A percentile compares a stretch with the other conserved stretches of the same genome.
These are phyloP conservation scores for Reinhardtius hippoglossoides DNA, from an alignment of 2,113 vertebrate genomes.

Conservation along the genomic window DNA sequence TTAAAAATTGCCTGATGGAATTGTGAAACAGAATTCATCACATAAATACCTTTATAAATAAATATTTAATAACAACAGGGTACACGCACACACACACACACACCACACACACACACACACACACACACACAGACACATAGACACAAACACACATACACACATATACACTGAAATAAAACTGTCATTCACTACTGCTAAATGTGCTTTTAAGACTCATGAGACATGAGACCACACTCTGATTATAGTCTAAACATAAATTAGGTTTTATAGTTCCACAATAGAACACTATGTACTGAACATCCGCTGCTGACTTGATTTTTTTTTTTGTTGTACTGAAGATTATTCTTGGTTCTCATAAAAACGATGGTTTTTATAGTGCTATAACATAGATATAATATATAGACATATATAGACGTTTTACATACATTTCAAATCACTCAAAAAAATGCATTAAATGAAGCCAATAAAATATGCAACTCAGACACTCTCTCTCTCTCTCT, in stretches of 20 bases:
- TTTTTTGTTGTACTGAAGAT: neutral
- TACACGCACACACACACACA: conserved; percentile 10
- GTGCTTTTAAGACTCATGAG: conserved; percentile 53
- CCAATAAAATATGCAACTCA: neutral
- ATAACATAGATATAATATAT: no score
- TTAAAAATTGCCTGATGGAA: no score
- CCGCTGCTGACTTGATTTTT: conserved; percentile 22
- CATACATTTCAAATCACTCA: no score
- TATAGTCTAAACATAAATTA: conserved; percentile 60
- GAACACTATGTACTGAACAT: conserved; percentile 47
- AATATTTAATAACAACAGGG: neutral
- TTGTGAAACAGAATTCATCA: neutral
- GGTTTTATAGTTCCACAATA: conserved; percentile 58
- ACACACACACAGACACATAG: conserved; percentile 8
- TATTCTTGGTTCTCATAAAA: neutral
- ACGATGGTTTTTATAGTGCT: no score
- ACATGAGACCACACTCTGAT: conserved; percentile 67
- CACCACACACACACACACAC: neutral
- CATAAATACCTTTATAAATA: conserved; percentile 3
- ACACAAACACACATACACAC: neutral
- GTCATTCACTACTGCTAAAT: conserved; percentile 29
- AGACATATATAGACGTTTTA: no score
- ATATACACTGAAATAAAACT: conserved; percentile 34
- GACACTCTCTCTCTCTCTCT: neutral
- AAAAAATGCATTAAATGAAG: neutral